These are phyloP conservation scores for Pollenia angustigena DNA, from an alignment of 2,888 invertebrate genomes.

Conservation along the genomic window DNA sequence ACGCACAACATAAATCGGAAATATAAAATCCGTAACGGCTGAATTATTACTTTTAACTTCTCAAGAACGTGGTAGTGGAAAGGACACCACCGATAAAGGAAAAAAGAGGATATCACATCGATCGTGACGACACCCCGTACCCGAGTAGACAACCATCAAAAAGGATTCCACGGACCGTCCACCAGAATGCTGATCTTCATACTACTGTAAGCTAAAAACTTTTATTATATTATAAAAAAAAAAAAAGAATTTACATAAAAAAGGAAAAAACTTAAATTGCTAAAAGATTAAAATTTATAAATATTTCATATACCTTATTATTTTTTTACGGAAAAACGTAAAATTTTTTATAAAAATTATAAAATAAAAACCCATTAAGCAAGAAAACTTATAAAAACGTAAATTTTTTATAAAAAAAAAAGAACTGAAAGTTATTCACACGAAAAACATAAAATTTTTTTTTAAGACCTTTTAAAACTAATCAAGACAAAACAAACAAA, in stretches of 20 bases:
- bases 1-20: neutral
- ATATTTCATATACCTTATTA: slow-evolving; percentile 1
- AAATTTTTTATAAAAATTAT: neutral
- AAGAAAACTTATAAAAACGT: slow-evolving; percentile 12
- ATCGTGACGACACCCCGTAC: neutral
- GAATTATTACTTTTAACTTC: neutral
- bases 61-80: neutral
- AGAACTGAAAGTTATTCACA: neutral
- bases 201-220: slow-evolving; percentile 1
- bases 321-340: slow-evolving; percentile 6
- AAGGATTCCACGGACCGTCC: slow-evolving; percentile 10
- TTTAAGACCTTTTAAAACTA: neutral
- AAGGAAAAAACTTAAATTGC: neutral
- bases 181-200: too few relatives aligned
- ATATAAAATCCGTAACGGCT: neutral
- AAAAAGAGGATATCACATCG: neutral
- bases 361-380: neutral
- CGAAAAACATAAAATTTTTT: neutral
- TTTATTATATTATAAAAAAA: slow-evolving; percentile 1
- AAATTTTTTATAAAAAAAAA: slow-evolving; percentile 9
- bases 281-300: neutral
- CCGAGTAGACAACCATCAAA: slow-evolving; percentile 1
- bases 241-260: neutral
- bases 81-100: neutral
- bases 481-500: neutral